Conservation (phyloP, 2,113 vertebrate species). For the Eulacestoma nigropectus region DNA sequence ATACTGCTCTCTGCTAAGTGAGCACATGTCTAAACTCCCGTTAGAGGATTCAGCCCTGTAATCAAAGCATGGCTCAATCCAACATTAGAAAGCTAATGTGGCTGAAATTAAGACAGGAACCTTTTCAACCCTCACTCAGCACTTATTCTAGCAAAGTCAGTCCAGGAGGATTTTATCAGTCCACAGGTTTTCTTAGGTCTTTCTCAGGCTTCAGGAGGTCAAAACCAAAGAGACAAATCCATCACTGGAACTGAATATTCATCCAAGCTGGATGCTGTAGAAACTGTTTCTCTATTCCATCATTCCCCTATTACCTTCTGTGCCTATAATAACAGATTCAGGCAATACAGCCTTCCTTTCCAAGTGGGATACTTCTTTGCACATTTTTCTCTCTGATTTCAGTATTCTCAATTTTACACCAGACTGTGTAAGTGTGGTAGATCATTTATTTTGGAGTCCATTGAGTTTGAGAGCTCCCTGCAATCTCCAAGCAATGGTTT, state of each 20-base stretch:
- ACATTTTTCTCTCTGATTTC: not conserved
- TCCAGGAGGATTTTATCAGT: not conserved
- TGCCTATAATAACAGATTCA: not conserved
- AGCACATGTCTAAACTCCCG: not conserved
- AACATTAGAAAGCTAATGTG: not conserved
- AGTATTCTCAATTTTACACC: not conserved
- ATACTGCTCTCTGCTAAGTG: not conserved
- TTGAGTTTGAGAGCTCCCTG: not conserved
- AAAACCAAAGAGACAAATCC: not conserved
- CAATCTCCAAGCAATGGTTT: not conserved
- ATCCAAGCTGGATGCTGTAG: not conserved
- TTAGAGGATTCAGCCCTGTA: not conserved
- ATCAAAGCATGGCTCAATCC: not conserved
- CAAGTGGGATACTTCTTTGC: not conserved
- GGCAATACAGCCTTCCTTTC: not conserved
- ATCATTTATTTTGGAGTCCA: not conserved
- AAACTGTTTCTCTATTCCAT: not conserved
- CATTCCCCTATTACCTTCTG: not conserved
- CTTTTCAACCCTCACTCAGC: not conserved
- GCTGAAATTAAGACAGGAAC: not conserved
- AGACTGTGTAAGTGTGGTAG: not conserved
- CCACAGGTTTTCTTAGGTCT: not conserved
- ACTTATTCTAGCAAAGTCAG: not conserved
- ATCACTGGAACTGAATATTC: not conserved
- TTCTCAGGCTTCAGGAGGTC: not conserved